A percentile compares a stretch with the other conserved stretches of the same genome.
These are phyloP conservation scores for Cryptophagus acutangulus DNA, from an alignment of 2,888 invertebrate species.

Conservation along the genomic window DNA sequence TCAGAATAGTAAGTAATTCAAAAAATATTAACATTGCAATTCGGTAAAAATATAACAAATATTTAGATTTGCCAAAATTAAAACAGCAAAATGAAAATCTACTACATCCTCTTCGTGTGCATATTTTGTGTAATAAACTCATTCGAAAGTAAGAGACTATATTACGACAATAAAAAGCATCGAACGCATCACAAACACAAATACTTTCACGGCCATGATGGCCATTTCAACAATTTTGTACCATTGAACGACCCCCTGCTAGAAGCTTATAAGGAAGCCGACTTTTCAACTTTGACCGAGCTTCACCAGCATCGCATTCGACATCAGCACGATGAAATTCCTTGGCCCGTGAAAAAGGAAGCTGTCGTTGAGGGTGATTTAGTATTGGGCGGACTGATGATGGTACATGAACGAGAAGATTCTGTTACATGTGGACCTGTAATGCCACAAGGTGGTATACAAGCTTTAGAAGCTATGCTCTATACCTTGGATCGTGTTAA, in stretches of 20 bases:
- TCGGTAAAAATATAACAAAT: too few species aligned
- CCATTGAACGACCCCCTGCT: slow-evolving; percentile 12
- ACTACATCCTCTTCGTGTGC: slow-evolving; percentile 16
- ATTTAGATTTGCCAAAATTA: too few species aligned
- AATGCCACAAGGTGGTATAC: slow-evolving; percentile 89
- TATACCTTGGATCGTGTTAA: slow-evolving; percentile 83
- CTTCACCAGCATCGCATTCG: slow-evolving; percentile 22
- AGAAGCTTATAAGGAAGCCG: slow-evolving; percentile 16
- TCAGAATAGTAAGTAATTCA: too few species aligned
- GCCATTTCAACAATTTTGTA: slow-evolving; percentile 17
- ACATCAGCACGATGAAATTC: slow-evolving; percentile 36
- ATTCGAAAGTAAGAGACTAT: slow-evolving; percentile 11
- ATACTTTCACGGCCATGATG: slow-evolving; percentile 16
- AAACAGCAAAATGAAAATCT: slow-evolving; percentile 21
- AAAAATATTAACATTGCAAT: too few species aligned
- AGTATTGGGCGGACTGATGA: slow-evolving; percentile 87
- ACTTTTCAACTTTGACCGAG: slow-evolving; percentile 18
- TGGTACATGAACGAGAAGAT: slow-evolving; percentile 90
- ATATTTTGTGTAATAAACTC: slow-evolving; percentile 19
- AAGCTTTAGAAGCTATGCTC: slow-evolving; percentile 88
- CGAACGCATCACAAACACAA: slow-evolving; percentile 20
- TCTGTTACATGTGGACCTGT: slow-evolving; percentile 84
- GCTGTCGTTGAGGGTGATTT: slow-evolving; percentile 85
- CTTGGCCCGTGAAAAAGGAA: slow-evolving; percentile 81
- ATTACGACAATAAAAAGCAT: slow-evolving; percentile 13